Conservation (phyloP, 37 sponge, comb jelly and placozoan genomes). For the Bolinopsis microptera region DNA sequence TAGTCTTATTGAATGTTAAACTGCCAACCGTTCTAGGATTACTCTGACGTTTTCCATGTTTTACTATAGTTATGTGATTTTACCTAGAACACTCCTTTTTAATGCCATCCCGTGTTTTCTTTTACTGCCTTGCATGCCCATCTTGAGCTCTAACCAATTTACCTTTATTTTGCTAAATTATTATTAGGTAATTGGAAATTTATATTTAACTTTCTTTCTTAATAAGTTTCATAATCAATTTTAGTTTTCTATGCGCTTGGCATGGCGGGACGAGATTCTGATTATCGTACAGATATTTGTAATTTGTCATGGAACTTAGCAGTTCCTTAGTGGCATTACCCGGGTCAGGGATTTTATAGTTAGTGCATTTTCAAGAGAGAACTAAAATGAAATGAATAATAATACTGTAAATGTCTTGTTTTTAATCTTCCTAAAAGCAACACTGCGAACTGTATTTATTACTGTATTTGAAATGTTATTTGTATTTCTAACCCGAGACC, state of each 20-base stretch:
- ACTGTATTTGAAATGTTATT: conserved; percentile 63
- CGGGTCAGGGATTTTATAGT: too few species aligned
- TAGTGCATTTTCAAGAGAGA: too few species aligned
- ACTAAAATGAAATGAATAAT: background rate
- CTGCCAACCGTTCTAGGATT: background rate
- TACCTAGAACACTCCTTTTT: background rate
- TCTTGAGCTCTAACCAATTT: background rate
- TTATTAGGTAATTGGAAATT: conserved; percentile 39
- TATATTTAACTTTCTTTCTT: conserved; percentile 13
- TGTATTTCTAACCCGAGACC: conserved; percentile 38
- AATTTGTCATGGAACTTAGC: too few species aligned
- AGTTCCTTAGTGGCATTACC: background rate
- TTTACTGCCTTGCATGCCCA: background rate
- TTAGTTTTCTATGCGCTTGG: background rate
- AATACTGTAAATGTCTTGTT: background rate
- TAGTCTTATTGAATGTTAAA: background rate
- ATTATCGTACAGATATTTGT: too few species aligned
- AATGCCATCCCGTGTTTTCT: background rate
- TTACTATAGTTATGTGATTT: background rate
- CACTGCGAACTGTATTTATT: conserved; percentile 47
- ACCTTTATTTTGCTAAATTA: conserved; percentile 46
- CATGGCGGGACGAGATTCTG: background rate
- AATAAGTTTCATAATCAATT: background rate
- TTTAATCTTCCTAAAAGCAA: background rate
- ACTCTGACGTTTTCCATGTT: background rate